Base-by-base conservation (phyloP, 2,113 vertebrate species). In the Hippocampus mohnikei region DNA sequence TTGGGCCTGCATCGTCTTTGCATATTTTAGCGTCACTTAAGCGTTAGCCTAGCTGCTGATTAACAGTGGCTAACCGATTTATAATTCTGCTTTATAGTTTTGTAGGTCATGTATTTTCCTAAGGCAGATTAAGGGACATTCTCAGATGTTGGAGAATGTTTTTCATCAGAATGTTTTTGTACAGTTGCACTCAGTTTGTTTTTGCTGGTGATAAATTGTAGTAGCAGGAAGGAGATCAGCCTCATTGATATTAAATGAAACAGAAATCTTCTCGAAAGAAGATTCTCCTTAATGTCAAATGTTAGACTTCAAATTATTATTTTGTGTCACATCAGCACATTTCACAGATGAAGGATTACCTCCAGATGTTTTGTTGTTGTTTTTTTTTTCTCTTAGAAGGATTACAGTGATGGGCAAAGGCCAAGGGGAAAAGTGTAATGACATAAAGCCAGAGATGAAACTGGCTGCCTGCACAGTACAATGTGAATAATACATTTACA, bases 41-140 rank as follows among this genome's bases (percentile, higher is more conserved):
- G 65, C 44, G 20, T 69, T 67, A 74, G 68, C 78, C 65, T 64
- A 46, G 81, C 48, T n/a, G 73, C 78, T 66, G 74, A 79, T 70
- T 70, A 80, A 67, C 66, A 69, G 29, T 2, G 42, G 70, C 72
- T 62, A 33, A 77, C 20, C 76, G 44, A 33, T 33, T 68, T 60
- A 16, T 59, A 8, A 53, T 72, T 64, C 64, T 4, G 40, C 44
- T 70, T 73, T 3, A 40, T 21, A 25, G 62, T 72, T 66, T 61
- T 29, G 33, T 53, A 41, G 25, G 27, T 62, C 65, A 6, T 61
- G 46, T 37, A 40, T 66, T 56, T 33, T 76, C 66, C 66, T 67
- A 23, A 27, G 69, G 29, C 13, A 5, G 20, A 52, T 70, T 42
- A 5, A 59, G 37, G 37, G 60, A n/a, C 41, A 25, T 18, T 50